Conservation (phyloP, 1,140 invertebrate genomes). For the Meloidogyne hapla region DNA sequence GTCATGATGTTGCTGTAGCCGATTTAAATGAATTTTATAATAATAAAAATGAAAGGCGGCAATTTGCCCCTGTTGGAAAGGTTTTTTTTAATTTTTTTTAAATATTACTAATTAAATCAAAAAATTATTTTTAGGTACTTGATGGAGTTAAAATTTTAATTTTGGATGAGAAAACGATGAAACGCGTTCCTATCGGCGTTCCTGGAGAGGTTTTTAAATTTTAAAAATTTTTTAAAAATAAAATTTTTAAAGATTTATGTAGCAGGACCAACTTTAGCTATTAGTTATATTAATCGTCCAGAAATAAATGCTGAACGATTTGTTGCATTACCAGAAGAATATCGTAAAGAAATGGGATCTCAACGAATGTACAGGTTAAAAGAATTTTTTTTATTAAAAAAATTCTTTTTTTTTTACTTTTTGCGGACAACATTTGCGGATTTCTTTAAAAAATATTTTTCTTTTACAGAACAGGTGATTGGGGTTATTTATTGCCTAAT, state of each 20-base stretch:
- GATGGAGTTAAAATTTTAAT: constrained; percentile 66
- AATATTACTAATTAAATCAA: not conserved
- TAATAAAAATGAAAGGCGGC: constrained; percentile 45
- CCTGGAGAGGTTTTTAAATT: constrained; percentile 66
- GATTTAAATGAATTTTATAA: constrained; percentile 62
- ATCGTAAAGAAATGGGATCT: constrained; percentile 47
- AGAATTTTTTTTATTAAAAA: not conserved
- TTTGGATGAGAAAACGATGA: constrained; percentile 64
- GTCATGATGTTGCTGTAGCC: constrained; percentile 64
- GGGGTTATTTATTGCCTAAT: constrained; percentile 67
- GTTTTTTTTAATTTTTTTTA: not conserved
- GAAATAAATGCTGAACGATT: constrained; percentile 67
- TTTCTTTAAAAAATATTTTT: not conserved
- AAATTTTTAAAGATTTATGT: constrained; percentile 65
- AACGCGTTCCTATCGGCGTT: constrained; percentile 66
- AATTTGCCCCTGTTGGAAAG: constrained; percentile 67
- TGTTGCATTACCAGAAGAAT: constrained; percentile 59
- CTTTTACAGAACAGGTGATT: constrained; percentile 38
- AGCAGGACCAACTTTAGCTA: constrained; percentile 67
- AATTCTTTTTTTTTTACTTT: not conserved
- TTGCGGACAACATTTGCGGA: not conserved
- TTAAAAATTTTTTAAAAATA: not conserved
- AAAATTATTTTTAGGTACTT: constrained; percentile 53
- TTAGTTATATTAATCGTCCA: constrained; percentile 68
- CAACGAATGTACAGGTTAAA: constrained; percentile 64